Conservation (phyloP, 1,140 invertebrate genomes). For the Orchestia grillus region DNA sequence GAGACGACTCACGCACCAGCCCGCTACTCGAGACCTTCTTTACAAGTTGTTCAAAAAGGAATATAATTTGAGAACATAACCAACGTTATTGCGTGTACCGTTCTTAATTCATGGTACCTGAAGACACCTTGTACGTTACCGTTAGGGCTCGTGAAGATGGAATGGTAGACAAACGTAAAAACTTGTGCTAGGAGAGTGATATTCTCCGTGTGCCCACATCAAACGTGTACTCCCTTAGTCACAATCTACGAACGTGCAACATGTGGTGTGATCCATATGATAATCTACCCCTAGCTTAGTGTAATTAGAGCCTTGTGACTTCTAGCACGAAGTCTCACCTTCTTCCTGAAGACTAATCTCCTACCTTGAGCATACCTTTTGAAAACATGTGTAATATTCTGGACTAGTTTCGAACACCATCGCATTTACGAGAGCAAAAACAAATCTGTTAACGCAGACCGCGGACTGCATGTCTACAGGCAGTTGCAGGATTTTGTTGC, state of each 20-base stretch:
- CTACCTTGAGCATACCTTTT: neutral
- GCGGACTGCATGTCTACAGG: neutral
- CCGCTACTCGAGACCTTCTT: neutral
- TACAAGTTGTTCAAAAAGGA: neutral
- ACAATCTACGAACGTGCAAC: neutral
- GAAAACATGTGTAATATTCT: neutral
- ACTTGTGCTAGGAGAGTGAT: neutral
- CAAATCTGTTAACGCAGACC: neutral
- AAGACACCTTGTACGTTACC: neutral
- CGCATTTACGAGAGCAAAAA: neutral
- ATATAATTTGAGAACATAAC: neutral
- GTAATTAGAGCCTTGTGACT: neutral
- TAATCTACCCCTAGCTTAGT: no score
- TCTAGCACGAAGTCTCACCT: neutral
- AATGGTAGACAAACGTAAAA: neutral
- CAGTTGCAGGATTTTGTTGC: neutral
- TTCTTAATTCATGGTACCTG: neutral
- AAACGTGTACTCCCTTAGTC: neutral
- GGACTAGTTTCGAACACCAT: neutral
- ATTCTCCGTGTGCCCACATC: neutral
- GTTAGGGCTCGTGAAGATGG: no score
- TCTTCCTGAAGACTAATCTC: neutral
- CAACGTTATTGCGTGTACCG: neutral
- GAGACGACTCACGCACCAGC: conserved; percentile 1
- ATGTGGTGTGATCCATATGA: neutral